Percentiles rank a stretch among this genome's conserved stretches.
Conservation (phyloP, 2,888 invertebrate genomes). For the Orchesellides sinensis region DNA sequence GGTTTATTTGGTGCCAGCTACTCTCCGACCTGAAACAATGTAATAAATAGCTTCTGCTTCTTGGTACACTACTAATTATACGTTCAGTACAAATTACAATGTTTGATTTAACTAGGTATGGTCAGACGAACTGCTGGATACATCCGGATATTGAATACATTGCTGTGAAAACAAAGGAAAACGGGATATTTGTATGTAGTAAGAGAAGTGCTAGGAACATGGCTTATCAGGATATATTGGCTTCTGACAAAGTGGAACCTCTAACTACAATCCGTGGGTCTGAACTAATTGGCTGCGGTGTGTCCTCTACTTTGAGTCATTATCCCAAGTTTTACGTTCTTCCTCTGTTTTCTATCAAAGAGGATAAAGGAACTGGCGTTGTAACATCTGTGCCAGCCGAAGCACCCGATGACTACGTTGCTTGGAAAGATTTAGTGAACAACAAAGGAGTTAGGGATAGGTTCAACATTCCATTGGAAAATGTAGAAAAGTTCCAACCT, state of each 20-base stretch:
- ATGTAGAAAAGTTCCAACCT: slow-evolving; percentile 85
- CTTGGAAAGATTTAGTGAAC: slow-evolving; percentile 95
- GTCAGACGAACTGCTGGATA: slow-evolving; percentile 99
- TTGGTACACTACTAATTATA: not conserved
- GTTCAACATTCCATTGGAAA: slow-evolving; percentile 90
- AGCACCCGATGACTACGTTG: slow-evolving; percentile 99
- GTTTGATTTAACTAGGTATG: slow-evolving; percentile 79
- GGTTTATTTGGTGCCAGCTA: slow-evolving; percentile 96
- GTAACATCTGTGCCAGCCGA: slow-evolving; percentile 99
- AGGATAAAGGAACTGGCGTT: slow-evolving; percentile 98
- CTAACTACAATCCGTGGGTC: slow-evolving; percentile 83
- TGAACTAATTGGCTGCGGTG: slow-evolving; percentile 88
- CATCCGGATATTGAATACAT: slow-evolving; percentile 96
- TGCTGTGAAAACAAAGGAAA: slow-evolving; percentile 85
- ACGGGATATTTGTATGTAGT: slow-evolving; percentile 92
- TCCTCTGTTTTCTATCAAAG: slow-evolving; percentile 98
- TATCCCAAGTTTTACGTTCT: slow-evolving; percentile 92
- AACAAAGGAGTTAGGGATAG: slow-evolving; percentile 95
- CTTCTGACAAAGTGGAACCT: slow-evolving; percentile 87
- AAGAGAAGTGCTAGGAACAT: slow-evolving; percentile 94
- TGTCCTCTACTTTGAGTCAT: slow-evolving; percentile 91
- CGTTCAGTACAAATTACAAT: not conserved
- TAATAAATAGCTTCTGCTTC: no score
- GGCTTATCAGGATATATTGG: slow-evolving; percentile 93
- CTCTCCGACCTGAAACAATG: slow-evolving; percentile 99